Evolutionary conservation across 2,888 invertebrate genomes (phyloP).

Genomic region (Pyrrhosoma nymphula): DNA sequence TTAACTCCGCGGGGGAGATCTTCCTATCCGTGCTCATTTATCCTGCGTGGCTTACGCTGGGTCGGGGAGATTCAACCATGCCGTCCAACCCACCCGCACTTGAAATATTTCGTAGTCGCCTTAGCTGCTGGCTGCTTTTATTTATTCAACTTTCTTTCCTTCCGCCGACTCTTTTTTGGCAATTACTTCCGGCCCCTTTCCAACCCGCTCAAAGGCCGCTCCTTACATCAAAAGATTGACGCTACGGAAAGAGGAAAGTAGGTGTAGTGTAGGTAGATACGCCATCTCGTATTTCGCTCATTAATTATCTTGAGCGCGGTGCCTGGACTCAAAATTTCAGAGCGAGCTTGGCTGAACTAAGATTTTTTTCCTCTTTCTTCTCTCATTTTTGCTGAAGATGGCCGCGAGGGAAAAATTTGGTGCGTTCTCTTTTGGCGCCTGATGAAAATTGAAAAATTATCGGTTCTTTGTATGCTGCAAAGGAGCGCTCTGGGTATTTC

Average conservation of each 20-base stretch:
- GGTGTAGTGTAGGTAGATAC: not conserved
- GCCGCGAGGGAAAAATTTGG: not conserved
- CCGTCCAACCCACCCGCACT: not conserved
- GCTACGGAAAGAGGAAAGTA: not conserved
- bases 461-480: not conserved
- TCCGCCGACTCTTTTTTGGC: not conserved
- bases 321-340: not conserved
- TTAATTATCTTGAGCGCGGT: constrained; percentile 1
- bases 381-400: not conserved
- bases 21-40: not conserved
- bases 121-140: not conserved
- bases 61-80: not conserved
- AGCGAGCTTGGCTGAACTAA: not conserved
- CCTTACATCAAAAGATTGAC: constrained; percentile 7
- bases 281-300: not conserved
- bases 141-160: not conserved
- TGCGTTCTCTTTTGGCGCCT: not conserved
- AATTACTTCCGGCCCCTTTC: not conserved
- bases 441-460: not conserved
- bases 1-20: not conserved
- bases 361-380: not conserved
- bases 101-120: not conserved
- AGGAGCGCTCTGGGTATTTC: not conserved
- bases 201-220: not conserved
- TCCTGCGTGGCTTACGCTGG: not conserved